These are phyloP conservation scores for Cotesia glomerata DNA, from an alignment of 1,140 invertebrate species.

Conservation along the genomic window DNA sequence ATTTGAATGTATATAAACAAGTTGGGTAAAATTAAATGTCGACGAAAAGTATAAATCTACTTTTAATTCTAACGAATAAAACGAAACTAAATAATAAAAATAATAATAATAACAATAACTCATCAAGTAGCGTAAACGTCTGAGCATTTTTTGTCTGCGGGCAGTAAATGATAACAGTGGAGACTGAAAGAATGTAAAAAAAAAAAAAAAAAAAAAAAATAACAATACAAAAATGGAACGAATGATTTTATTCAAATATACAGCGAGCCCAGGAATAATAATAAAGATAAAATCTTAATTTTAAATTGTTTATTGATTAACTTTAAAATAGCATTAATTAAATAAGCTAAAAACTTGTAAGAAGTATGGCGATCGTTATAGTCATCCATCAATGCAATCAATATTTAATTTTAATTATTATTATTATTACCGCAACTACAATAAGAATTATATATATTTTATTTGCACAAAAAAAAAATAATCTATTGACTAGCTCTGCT, in stretches of 20 bases:
- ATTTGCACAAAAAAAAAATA: slow-evolving; percentile 14
- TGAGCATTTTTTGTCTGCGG: background rate
- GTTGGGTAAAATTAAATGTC: background rate
- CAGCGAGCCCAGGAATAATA: too few relatives aligned
- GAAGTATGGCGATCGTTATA: slow-evolving; percentile 36
- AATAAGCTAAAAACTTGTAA: background rate
- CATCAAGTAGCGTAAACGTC: background rate
- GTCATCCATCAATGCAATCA: slow-evolving; percentile 56
- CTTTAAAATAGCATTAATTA: background rate
- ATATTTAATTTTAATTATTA: slow-evolving; percentile 47
- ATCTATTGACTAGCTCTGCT: slow-evolving; percentile 30
- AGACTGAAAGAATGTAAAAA: background rate
- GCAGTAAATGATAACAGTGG: background rate
- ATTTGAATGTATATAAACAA: slow-evolving; percentile 46
- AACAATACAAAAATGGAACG: background rate
- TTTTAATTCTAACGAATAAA: slow-evolving; percentile 43
- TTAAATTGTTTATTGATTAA: background rate
- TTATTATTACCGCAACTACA: slow-evolving; percentile 37
- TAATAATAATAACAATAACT: background rate
- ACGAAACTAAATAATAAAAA: background rate
- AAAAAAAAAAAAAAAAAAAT: background rate
- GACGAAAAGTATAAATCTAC: slow-evolving; percentile 37
- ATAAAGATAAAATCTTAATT: background rate
- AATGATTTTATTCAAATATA: background rate
- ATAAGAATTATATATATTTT: slow-evolving; percentile 10